Percentiles rank a stretch among this genome's conserved stretches.
These are phyloP conservation scores for Xiphophorus maculatus DNA, from an alignment of 2,113 vertebrate species.

Conservation along the genomic window DNA sequence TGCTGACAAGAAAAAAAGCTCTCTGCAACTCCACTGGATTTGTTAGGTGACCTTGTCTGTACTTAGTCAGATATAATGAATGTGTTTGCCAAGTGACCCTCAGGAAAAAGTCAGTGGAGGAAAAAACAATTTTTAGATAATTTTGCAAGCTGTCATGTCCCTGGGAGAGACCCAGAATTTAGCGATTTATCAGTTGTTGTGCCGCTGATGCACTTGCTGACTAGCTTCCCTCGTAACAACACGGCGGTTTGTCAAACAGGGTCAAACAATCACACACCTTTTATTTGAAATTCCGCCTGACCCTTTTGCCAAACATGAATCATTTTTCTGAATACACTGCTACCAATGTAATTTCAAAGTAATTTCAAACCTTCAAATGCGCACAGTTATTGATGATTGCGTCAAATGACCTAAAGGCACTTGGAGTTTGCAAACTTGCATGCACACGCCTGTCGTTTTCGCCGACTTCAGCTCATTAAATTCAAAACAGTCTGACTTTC, in stretches of 20 bases:
- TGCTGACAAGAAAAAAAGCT: conserved; percentile 35
- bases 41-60: conserved; percentile 58
- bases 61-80: conserved; percentile 46
- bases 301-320: conserved; percentile 33
- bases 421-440: not conserved
- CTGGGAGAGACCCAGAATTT: conserved; percentile 33
- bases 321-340: conserved; percentile 28
- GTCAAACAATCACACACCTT: conserved; percentile 33
- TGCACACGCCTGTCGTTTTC: conserved; percentile 44
- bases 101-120: conserved; percentile 38
- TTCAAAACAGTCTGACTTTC: conserved; percentile 61
- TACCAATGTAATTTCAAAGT: conserved; percentile 57
- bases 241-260: conserved; percentile 25
- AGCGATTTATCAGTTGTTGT: conserved; percentile 5
- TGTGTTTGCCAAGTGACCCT: conserved; percentile 42
- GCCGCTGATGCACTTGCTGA: conserved; percentile 21
- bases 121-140: conserved; percentile 30
- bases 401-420: conserved; percentile 54
- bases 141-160: conserved; percentile 18
- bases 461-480: conserved; percentile 69
- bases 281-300: conserved; percentile 13
- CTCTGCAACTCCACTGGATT: conserved; percentile 23
- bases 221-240: conserved; percentile 5
- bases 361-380: conserved; percentile 54
- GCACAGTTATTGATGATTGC: conserved; percentile 56